Conservation (phyloP, 2,888 invertebrate genomes). For the Copidosoma aretas region DNA sequence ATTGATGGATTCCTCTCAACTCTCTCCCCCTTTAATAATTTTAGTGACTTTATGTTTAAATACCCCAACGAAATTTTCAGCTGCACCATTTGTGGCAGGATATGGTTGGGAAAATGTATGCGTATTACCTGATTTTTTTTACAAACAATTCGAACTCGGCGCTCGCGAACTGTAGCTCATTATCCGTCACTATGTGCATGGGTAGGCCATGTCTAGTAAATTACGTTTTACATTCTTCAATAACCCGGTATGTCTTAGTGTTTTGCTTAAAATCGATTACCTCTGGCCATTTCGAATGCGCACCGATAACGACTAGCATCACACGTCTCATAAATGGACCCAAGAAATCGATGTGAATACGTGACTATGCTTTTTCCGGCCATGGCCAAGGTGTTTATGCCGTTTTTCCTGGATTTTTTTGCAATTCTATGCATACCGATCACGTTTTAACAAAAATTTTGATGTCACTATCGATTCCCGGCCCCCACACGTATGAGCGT, state of each 20-base stretch:
- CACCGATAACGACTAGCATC: slow-evolving; percentile 6
- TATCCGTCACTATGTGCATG: slow-evolving; percentile 38
- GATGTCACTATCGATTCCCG: no score
- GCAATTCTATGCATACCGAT: no score
- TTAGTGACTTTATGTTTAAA: background rate
- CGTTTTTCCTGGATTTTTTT: no score
- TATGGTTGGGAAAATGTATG: background rate
- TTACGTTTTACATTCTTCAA: slow-evolving; percentile 18
- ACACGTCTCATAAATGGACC: no score
- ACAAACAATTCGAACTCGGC: slow-evolving; percentile 11
- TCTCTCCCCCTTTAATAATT: background rate
- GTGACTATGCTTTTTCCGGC: no score
- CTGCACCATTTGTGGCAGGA: background rate
- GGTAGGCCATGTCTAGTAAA: slow-evolving; percentile 41
- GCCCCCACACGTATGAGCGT: no score
- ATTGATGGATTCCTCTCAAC: background rate
- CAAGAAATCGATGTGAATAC: no score
- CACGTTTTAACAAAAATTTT: no score
- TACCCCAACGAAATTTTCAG: background rate
- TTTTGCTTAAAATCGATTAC: slow-evolving; percentile 24
- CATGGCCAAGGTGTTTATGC: no score
- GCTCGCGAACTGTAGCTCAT: slow-evolving; percentile 35
- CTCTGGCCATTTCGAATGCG: slow-evolving; percentile 32
- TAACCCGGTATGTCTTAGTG: slow-evolving; percentile 9
- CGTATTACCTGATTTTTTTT: background rate